Conservation (phyloP, 2,113 vertebrate species). For the Cathartes aura region DNA sequence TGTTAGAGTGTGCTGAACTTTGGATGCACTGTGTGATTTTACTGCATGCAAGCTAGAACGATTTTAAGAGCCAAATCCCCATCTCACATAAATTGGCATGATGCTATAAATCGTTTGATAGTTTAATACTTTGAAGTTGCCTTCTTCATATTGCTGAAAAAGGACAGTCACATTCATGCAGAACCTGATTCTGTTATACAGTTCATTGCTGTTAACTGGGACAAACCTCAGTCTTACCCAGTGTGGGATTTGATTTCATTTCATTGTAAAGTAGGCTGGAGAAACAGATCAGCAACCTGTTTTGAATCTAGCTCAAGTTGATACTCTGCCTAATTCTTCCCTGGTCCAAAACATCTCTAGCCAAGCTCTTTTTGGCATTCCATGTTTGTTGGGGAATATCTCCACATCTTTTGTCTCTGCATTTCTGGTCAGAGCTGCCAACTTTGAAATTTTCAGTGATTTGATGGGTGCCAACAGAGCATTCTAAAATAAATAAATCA, state of each 20-base stretch:
- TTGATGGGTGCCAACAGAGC: neutral
- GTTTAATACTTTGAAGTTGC: neutral
- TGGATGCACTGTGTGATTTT: neutral
- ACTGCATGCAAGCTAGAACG: neutral
- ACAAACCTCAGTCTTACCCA: neutral
- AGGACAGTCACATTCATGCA: neutral
- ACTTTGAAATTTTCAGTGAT: neutral
- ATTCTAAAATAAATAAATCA: neutral
- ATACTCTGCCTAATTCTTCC: neutral
- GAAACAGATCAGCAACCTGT: neutral
- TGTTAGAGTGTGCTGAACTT: neutral
- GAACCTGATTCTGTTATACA: neutral
- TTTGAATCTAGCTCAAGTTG: neutral
- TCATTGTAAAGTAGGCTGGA: neutral
- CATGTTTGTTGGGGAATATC: neutral
- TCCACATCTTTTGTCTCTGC: neutral
- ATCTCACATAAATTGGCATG: neutral
- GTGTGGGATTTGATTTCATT: neutral
- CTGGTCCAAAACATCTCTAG: neutral
- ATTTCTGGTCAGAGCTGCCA: neutral
- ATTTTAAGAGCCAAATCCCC: conserved; percentile 17
- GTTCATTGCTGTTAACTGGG: neutral
- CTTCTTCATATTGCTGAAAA: neutral
- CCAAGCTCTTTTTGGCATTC: neutral
- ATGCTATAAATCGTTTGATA: neutral